Evolutionary conservation across 1,140 invertebrate genomes (phyloP).

Genomic region (Pogonomyrmex barbatus): DNA sequence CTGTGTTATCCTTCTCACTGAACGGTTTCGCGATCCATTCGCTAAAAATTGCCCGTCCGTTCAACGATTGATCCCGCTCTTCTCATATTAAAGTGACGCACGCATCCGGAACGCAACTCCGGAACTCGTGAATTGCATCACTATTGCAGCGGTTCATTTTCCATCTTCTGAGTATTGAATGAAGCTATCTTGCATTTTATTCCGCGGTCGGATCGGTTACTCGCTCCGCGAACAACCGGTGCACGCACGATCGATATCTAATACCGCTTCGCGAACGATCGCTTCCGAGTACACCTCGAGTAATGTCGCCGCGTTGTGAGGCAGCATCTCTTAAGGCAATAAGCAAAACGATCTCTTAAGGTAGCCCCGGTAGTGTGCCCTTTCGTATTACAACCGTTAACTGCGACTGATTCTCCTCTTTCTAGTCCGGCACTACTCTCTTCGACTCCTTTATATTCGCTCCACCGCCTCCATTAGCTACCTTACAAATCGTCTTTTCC

Average conservation of each 20-base stretch:
- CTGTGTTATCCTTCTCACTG: background rate
- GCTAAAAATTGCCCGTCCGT: background rate
- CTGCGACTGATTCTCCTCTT: constrained; percentile 67
- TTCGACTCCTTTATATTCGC: constrained; percentile 55
- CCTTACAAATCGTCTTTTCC: constrained; percentile 73
- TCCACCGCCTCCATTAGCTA: constrained; percentile 68
- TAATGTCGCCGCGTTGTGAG: constrained; percentile 18
- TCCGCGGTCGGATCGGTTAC: constrained; percentile 21
- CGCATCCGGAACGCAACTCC: constrained; percentile 21
- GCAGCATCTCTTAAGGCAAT: constrained; percentile 59
- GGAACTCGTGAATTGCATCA: constrained; percentile 20
- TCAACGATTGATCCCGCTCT: constrained; percentile 5
- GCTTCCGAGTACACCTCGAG: background rate
- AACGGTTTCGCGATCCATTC: constrained; percentile 18
- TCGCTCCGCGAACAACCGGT: constrained; percentile 3
- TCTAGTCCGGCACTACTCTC: constrained; percentile 30
- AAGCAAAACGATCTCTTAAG: constrained; percentile 62
- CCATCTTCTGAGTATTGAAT: constrained; percentile 18
- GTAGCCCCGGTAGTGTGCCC: constrained; percentile 52
- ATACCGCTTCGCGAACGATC: constrained; percentile 26
- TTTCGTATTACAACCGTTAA: constrained; percentile 73
- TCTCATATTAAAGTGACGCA: constrained; percentile 22
- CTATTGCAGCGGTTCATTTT: constrained; percentile 3
- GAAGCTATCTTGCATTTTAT: constrained; percentile 47
- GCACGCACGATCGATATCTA: constrained; percentile 47